Evolutionary conservation across 2,797 vertebrate species (phyloP), one percentile per base, ranked within the genome.

Genomic region (Sebastes baramenuke): DNA sequence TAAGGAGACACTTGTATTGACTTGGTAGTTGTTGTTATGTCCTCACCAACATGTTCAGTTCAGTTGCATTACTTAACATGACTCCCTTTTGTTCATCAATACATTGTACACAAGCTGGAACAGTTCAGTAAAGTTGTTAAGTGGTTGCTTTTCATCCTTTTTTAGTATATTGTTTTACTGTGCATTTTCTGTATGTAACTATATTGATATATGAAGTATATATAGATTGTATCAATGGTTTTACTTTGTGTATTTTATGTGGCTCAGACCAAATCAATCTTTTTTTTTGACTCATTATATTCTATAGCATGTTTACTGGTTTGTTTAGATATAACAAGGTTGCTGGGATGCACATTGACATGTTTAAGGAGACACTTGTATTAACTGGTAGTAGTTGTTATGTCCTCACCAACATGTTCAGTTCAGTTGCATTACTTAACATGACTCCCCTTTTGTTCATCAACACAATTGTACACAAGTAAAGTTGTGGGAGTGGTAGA

Each of bases 401-500:
- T 42, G 38, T 42, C 38, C 38, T 42, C 14, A 16, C 38, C 38
- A 42, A 16, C 38, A 42, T 42, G 38, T 42, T 42, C 14, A 42
- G 38, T 42, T 42, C 38, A 3, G 38, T 16, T 42, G 38, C 38
- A 42, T 42, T 42, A 42, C 38, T 16, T 42, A 42, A 42, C 14
- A 42, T 42, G 38, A 42, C 14, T 42, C 38, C 20, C n/a, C n/a
- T 58, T 24, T 67, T 74, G 56, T 84, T 32, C 3, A 2, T 60
- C 27, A 49, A 11, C 61, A 82, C 29, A 75, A 58, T 79, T 79
- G 22, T 64, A 25, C 34, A 72, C 59, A 54, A 72, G 32, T 36
- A 14, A 29, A 46, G 36, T 32, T 4, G 60, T 82, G 81, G 90
- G 92, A 92, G 88, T 81, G 87, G 56, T 60, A 34, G 13, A 18